Evolutionary conservation across 2,113 vertebrate species (phyloP).

Genomic region (Platycercus adscitus): DNA sequence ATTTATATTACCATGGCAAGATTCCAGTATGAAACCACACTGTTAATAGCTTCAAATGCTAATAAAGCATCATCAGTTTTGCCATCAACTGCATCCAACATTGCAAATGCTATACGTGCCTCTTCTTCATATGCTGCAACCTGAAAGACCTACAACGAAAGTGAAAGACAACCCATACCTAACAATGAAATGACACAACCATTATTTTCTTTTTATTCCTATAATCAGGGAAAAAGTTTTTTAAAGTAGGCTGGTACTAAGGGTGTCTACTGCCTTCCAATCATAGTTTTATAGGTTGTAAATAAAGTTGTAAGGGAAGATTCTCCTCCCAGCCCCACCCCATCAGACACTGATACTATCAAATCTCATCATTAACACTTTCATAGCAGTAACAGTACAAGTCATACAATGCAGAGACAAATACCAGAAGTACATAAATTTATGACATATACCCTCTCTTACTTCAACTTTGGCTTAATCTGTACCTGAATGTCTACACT

Average conservation of each 20-base stretch:
- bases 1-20: constrained; percentile 84
- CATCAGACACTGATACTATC: background rate
- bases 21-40: constrained; percentile 89
- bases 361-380: background rate
- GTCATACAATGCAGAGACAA: background rate
- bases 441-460: background rate
- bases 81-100: constrained; percentile 90
- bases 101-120: constrained; percentile 84
- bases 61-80: constrained; percentile 90
- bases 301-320: background rate
- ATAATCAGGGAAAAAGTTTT: background rate
- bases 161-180: background rate
- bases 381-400: background rate
- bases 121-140: constrained; percentile 87
- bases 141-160: constrained; percentile 77
- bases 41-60: constrained; percentile 90
- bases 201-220: background rate
- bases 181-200: background rate
- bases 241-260: background rate
- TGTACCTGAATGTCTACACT: constrained; percentile 91
- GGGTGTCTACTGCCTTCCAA: background rate
- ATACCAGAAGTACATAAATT: accelerated
- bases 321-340: background rate
- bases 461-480: background rate
- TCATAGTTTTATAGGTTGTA: background rate